Percentiles rank a stretch among this genome's conserved stretches.
Evolutionary conservation across 2,113 vertebrate species (phyloP).

Genomic region (Cacatua alba): DNA sequence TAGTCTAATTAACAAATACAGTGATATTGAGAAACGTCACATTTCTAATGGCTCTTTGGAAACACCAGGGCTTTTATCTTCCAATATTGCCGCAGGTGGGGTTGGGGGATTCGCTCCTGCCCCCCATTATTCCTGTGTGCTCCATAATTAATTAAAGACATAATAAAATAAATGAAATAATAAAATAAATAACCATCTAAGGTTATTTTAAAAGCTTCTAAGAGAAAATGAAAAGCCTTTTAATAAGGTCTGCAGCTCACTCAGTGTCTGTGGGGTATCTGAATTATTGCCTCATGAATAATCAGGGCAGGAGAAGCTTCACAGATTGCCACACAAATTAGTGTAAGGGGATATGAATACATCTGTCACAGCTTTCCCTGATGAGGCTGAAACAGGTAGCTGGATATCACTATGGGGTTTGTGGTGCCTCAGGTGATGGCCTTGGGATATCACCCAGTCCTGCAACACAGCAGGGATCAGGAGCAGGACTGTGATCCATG

Average conservation of each 20-base stretch:
- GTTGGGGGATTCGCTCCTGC: not conserved
- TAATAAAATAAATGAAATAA: not conserved
- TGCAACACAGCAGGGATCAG: not conserved
- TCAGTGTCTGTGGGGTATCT: not conserved
- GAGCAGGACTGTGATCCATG: not conserved
- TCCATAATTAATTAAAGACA: not conserved
- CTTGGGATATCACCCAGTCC: rapidly evolving
- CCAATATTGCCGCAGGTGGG: not conserved
- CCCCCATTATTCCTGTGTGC: not conserved
- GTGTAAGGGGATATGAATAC: not conserved
- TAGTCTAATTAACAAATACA: slow-evolving; percentile 11
- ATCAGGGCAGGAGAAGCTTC: slow-evolving; percentile 4
- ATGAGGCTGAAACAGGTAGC: not conserved
- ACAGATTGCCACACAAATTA: not conserved
- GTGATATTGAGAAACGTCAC: not conserved
- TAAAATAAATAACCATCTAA: not conserved
- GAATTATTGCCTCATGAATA: slow-evolving; percentile 25
- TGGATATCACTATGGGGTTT: not conserved
- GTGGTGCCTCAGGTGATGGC: rapidly evolving
- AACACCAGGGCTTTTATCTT: not conserved
- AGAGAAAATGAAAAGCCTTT: not conserved
- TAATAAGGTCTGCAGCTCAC: not conserved
- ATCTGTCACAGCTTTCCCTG: not conserved
- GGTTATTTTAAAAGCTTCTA: not conserved
- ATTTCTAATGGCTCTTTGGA: not conserved